Evolutionary conservation across 2,888 invertebrate species (phyloP).

Genomic region (Didymodactylos carnosus): DNA sequence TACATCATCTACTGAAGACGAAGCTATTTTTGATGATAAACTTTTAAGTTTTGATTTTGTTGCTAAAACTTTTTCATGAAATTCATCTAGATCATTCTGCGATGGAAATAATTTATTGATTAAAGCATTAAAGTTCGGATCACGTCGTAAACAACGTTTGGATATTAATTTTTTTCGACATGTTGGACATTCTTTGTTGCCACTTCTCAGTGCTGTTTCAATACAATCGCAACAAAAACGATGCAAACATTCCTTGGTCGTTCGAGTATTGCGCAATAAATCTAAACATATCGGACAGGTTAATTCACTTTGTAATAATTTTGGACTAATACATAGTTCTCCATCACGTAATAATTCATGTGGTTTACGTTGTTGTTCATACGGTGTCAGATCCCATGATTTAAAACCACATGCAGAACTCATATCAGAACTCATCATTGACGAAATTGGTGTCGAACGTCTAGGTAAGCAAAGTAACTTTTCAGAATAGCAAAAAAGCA

Average conservation of each 20-base stretch:
- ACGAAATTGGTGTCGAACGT: too few relatives aligned
- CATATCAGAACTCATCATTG: too few relatives aligned
- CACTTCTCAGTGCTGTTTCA: slow-evolving; percentile 81
- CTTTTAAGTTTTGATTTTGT: background rate
- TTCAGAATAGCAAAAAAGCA: too few relatives aligned
- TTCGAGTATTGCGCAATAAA: slow-evolving; percentile 89
- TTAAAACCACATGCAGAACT: background rate
- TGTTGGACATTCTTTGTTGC: slow-evolving; percentile 97
- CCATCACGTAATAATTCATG: slow-evolving; percentile 79
- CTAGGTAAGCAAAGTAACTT: too few relatives aligned
- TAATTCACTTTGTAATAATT: slow-evolving; percentile 45
- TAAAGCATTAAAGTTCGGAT: slow-evolving; percentile 87
- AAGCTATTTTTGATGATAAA: slow-evolving; percentile 1
- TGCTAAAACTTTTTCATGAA: slow-evolving; percentile 62
- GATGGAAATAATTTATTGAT: slow-evolving; percentile 94
- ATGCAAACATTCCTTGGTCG: slow-evolving; percentile 97
- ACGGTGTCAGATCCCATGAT: slow-evolving; percentile 49
- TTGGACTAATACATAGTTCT: slow-evolving; percentile 24
- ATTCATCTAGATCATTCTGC: slow-evolving; percentile 68
- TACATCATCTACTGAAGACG: too few relatives aligned
- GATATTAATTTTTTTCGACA: slow-evolving; percentile 93
- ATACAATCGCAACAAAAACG: slow-evolving; percentile 58
- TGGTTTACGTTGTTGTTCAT: slow-evolving; percentile 78
- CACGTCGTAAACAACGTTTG: slow-evolving; percentile 76
- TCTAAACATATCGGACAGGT: slow-evolving; percentile 98